Conservation (phyloP, 2,888 invertebrate species). For the Limenitis arthemis region DNA sequence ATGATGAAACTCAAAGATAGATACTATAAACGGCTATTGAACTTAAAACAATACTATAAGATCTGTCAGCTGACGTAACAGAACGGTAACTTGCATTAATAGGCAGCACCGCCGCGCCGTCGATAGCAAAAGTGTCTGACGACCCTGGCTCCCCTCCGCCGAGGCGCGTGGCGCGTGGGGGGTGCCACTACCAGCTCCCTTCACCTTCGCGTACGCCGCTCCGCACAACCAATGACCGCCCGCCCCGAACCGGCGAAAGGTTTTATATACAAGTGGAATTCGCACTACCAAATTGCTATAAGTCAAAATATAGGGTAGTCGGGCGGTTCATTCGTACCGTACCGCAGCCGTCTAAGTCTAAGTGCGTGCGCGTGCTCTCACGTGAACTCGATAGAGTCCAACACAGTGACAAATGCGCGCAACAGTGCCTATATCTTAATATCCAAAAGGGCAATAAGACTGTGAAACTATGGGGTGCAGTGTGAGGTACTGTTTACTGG, state of each 20-base stretch:
- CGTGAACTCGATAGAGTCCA: slow-evolving; percentile 36
- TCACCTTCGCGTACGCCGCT: slow-evolving; percentile 37
- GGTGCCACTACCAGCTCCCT: slow-evolving; percentile 65
- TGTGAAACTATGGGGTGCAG: slow-evolving; percentile 64
- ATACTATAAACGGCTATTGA: no score
- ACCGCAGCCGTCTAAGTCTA: slow-evolving; percentile 28
- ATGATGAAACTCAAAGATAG: no score
- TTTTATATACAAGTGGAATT: slow-evolving; percentile 76
- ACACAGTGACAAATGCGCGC: slow-evolving; percentile 47
- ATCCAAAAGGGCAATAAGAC: slow-evolving; percentile 35
- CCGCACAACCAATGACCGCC: slow-evolving; percentile 61
- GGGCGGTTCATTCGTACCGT: slow-evolving; percentile 57
- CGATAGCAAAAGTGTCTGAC: slow-evolving; percentile 69
- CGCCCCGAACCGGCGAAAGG: slow-evolving; percentile 73
- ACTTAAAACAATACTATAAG: no score
- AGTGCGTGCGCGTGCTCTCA: slow-evolving; percentile 34
- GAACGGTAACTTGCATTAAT: slow-evolving; percentile 43
- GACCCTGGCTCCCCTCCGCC: slow-evolving; percentile 64
- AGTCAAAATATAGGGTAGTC: slow-evolving; percentile 76
- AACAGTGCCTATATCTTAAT: slow-evolving; percentile 44
- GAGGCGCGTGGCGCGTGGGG: slow-evolving; percentile 47
- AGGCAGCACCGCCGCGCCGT: slow-evolving; percentile 41
- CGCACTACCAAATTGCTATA: slow-evolving; percentile 72
- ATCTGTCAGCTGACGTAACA: slow-evolving; percentile 38
- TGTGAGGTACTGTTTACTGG: slow-evolving; percentile 66